Conservation (phyloP, 2,797 vertebrate species). For the Naso thynnoides region DNA sequence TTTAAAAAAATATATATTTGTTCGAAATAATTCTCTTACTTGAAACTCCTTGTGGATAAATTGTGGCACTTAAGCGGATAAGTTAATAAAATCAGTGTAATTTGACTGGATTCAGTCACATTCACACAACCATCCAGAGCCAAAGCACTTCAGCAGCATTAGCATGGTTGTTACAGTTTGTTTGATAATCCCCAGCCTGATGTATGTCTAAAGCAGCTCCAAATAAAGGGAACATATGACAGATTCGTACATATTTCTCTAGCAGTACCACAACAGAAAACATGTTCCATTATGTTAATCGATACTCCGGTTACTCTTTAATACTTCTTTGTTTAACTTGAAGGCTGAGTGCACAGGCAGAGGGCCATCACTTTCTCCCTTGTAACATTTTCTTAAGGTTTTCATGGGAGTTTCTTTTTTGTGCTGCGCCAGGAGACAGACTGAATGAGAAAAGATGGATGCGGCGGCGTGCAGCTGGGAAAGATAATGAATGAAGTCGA, state of each 20-base stretch:
- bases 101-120: slow-evolving; percentile 23
- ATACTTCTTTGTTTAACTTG: slow-evolving; percentile 27
- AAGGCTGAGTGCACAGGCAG: slow-evolving; percentile 25
- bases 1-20: slow-evolving; percentile 1
- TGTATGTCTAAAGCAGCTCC: slow-evolving; percentile 38
- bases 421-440: slow-evolving; percentile 57
- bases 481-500: slow-evolving; percentile 85
- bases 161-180: slow-evolving; percentile 27
- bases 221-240: slow-evolving; percentile 39
- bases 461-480: slow-evolving; percentile 69
- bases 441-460: slow-evolving; percentile 76
- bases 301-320: slow-evolving; percentile 32
- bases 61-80: neutral
- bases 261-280: slow-evolving; percentile 22
- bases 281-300: slow-evolving; percentile 27
- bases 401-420: slow-evolving; percentile 37
- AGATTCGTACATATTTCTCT: slow-evolving; percentile 20
- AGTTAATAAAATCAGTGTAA: slow-evolving; percentile 13
- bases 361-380: slow-evolving; percentile 18
- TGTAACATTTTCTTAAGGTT: slow-evolving; percentile 50
- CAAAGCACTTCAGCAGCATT: slow-evolving; percentile 13
- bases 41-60: neutral
- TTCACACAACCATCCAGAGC: slow-evolving; percentile 1
- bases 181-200: slow-evolving; percentile 41
- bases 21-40: neutral